These are phyloP conservation scores for Abramis brama DNA, from an alignment of 2,113 vertebrate genomes.

Conservation along the genomic window DNA sequence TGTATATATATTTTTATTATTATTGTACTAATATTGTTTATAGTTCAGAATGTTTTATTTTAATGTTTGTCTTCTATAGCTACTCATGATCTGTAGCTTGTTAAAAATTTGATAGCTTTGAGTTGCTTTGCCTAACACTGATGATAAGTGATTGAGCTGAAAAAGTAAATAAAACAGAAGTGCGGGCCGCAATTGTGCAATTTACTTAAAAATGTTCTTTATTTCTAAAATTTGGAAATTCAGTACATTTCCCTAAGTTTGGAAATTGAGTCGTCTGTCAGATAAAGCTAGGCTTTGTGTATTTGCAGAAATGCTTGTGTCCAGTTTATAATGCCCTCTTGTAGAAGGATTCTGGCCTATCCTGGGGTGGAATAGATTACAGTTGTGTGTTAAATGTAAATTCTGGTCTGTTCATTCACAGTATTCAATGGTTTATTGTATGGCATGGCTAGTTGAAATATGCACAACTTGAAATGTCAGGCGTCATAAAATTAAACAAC, in stretches of 20 bases:
- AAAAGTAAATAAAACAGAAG: constrained; percentile 22
- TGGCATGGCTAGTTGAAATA: neutral
- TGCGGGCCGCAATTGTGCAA: constrained; percentile 8
- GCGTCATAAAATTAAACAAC: neutral
- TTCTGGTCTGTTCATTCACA: constrained; percentile 18
- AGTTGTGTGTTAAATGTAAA: constrained; percentile 20
- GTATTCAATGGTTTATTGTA: constrained; percentile 21
- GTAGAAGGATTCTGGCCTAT: constrained; percentile 11
- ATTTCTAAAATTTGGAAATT: constrained; percentile 27
- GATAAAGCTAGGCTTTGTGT: constrained; percentile 5
- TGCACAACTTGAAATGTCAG: neutral
- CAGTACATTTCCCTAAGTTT: neutral
- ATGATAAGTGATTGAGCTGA: neutral
- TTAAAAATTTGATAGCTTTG: neutral
- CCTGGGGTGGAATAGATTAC: constrained; percentile 27
- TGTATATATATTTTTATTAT: too few relatives aligned
- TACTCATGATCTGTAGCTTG: neutral
- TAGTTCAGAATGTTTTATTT: neutral
- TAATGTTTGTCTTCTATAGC: neutral
- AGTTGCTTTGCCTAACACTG: neutral
- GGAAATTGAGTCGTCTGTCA: neutral
- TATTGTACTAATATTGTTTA: neutral
- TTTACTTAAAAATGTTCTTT: neutral
- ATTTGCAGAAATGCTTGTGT: constrained; percentile 9
- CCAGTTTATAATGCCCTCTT: constrained; percentile 21